Evolutionary conservation across 2,113 vertebrate species (phyloP).

Genomic region (Candoia aspera): DNA sequence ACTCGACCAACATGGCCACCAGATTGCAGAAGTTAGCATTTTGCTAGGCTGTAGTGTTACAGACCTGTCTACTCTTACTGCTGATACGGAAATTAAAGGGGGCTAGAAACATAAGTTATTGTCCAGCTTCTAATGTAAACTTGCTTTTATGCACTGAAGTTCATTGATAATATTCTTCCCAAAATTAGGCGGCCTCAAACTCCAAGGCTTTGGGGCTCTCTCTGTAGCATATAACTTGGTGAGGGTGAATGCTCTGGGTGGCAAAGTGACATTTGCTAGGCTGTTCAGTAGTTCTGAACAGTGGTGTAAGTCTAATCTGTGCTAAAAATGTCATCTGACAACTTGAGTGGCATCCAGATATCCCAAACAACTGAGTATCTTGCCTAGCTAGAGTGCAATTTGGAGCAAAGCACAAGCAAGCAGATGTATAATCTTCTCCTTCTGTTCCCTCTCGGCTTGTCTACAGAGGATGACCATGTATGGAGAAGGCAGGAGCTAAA

Average conservation of each 20-base stretch:
- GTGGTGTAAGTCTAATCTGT: not conserved
- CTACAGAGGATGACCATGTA: constrained; percentile 25
- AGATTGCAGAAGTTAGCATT: not conserved
- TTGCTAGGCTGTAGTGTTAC: not conserved
- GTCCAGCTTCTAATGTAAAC: not conserved
- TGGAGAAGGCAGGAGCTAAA: not conserved
- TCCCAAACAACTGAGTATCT: not conserved
- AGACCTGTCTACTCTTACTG: not conserved
- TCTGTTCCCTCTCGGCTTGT: not conserved
- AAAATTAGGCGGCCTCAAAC: no score
- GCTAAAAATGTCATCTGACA: not conserved
- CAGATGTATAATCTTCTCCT: not conserved
- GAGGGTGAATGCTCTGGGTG: not conserved
- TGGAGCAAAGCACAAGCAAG: not conserved
- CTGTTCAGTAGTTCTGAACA: not conserved
- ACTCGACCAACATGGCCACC: not conserved
- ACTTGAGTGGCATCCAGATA: not conserved
- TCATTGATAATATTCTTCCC: not conserved
- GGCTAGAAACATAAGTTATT: not conserved
- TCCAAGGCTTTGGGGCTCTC: not conserved
- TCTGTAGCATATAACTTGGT: not conserved
- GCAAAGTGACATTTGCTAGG: not conserved
- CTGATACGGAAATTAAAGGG: not conserved
- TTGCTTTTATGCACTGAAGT: not conserved
- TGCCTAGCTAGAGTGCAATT: not conserved